Conservation (phyloP, 2,113 vertebrate genomes). For the Lates calcarifer region DNA sequence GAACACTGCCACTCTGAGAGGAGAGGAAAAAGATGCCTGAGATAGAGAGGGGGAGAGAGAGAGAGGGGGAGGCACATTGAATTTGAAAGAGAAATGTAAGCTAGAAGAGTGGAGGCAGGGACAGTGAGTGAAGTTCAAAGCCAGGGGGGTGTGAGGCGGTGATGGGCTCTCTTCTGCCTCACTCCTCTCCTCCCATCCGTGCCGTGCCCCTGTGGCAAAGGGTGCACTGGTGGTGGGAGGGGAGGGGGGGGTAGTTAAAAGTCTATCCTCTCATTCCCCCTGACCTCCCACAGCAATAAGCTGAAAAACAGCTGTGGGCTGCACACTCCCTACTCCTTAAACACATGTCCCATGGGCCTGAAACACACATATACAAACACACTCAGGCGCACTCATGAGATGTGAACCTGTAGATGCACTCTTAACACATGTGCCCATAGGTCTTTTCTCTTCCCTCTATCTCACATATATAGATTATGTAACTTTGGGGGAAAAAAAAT, state of each 20-base stretch:
- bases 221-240: conserved; percentile 32
- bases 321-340: conserved; percentile 62
- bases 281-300: conserved; percentile 69
- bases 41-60: conserved; percentile 24
- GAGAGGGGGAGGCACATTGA: not conserved
- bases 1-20: conserved; percentile 45
- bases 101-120: conserved; percentile 23
- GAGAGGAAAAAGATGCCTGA: conserved; percentile 37
- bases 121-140: conserved; percentile 65
- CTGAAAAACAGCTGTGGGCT: conserved; percentile 76
- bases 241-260: conserved; percentile 64
- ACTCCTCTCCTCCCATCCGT: conserved; percentile 31
- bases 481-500: not conserved
- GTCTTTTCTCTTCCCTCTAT: not conserved
- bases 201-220: conserved; percentile 24
- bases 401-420: conserved; percentile 49
- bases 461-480: conserved; percentile 13
- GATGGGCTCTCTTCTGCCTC: conserved; percentile 22
- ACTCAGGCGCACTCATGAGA: conserved; percentile 34
- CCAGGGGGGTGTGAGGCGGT: not conserved
- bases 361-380: conserved; percentile 48
- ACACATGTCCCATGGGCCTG: conserved; percentile 53
- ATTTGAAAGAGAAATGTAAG: conserved; percentile 32
- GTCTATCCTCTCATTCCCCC: conserved; percentile 63
- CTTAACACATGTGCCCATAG: conserved; percentile 2